These are phyloP conservation scores for Pseudomugil tenellus DNA, from an alignment of 2,797 vertebrate species.

Conservation along the genomic window DNA sequence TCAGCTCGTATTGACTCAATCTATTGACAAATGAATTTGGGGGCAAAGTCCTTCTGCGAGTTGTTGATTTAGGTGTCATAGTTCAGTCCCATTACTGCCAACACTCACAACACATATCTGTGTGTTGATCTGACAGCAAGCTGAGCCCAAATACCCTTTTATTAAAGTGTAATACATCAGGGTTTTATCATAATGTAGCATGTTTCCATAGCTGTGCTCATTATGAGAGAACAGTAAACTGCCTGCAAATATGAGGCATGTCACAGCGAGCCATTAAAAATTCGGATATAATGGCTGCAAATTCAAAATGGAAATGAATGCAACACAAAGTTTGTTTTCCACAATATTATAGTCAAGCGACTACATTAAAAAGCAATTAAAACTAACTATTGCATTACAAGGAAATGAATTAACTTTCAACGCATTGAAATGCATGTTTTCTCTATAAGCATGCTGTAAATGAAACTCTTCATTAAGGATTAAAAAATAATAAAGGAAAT, in stretches of 20 bases:
- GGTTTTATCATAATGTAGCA: conserved; percentile 53
- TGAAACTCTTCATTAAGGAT: conserved; percentile 83
- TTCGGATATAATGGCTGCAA: conserved; percentile 60
- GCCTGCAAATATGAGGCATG: conserved; percentile 43
- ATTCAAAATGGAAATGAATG: conserved; percentile 71
- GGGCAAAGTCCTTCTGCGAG: conserved; percentile 85
- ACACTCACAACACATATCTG: conserved; percentile 82
- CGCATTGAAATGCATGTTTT: conserved; percentile 74
- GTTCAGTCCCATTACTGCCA: conserved; percentile 83
- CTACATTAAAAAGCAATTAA: conserved; percentile 86
- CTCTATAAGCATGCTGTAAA: conserved; percentile 66
- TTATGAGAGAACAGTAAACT: conserved; percentile 52
- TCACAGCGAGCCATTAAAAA: conserved; percentile 56
- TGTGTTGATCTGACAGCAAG: conserved; percentile 82
- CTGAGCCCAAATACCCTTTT: conserved; percentile 78
- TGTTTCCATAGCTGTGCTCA: conserved; percentile 48
- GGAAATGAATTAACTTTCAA: conserved; percentile 74
- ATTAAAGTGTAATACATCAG: conserved; percentile 67
- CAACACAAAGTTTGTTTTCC: conserved; percentile 78
- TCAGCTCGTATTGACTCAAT: conserved; percentile 85
- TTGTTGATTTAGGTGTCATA: conserved; percentile 87
- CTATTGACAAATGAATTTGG: conserved; percentile 87
- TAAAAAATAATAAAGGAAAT: conserved; percentile 80
- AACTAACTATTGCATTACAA: conserved; percentile 82
- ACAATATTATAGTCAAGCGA: conserved; percentile 76